A percentile compares a stretch with the other conserved stretches of the same genome.
Evolutionary conservation across 2,888 invertebrate genomes (phyloP).

Genomic region (Zootermopsis nevadensis): DNA sequence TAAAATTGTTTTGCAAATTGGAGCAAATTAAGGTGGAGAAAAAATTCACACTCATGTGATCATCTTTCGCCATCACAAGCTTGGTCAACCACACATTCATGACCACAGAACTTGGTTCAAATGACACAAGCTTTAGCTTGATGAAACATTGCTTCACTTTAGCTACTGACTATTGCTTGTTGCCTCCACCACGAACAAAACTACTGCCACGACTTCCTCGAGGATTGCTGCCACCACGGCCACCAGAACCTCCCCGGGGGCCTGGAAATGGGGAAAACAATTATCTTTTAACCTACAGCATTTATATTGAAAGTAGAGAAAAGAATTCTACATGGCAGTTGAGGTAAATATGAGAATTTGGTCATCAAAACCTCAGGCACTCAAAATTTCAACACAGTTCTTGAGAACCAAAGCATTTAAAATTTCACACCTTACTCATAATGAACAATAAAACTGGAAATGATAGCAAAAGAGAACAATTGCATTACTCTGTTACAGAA

Average conservation of each 20-base stretch:
- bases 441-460: too few species aligned
- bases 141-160: conserved; percentile 1
- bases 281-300: too few species aligned
- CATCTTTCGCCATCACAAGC: conserved; percentile 2
- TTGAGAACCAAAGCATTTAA: too few species aligned
- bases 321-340: too few species aligned
- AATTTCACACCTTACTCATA: too few species aligned
- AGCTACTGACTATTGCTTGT: conserved; percentile 43
- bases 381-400: too few species aligned
- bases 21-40: conserved; percentile 43
- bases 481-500: too few species aligned
- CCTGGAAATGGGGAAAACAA: conserved; percentile 50
- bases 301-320: too few species aligned
- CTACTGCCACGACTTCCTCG: conserved; percentile 37
- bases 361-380: too few species aligned
- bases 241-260: conserved; percentile 63
- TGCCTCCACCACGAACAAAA: conserved; percentile 45
- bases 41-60: conserved; percentile 35
- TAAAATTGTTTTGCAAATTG: conserved; percentile 21
- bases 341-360: too few species aligned
- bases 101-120: background rate
- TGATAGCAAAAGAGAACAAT: too few species aligned
- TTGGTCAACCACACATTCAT: conserved; percentile 26
- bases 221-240: conserved; percentile 56
- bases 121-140: conserved; percentile 20